Conservation (phyloP, 92 coral and sea anemone species). For the Heliopora coerulea region DNA sequence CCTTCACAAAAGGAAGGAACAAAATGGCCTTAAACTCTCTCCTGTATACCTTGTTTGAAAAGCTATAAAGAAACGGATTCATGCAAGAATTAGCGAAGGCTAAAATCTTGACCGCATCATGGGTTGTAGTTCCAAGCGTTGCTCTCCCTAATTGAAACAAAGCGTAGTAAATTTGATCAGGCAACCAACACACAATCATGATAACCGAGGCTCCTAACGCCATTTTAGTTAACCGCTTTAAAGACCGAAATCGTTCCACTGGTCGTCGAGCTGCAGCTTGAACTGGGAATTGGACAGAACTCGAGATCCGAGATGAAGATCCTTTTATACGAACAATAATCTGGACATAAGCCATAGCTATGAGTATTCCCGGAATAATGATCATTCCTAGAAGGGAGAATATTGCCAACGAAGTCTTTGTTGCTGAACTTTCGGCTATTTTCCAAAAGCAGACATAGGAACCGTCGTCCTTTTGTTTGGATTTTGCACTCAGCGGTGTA, state of each 20-base stretch:
- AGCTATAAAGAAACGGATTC: conserved; percentile 71
- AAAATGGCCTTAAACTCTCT: conserved; percentile 40
- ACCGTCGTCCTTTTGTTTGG: neutral
- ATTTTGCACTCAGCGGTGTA: neutral
- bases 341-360: conserved; percentile 62
- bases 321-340: conserved; percentile 51
- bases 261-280: too few species aligned
- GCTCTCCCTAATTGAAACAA: conserved; percentile 51
- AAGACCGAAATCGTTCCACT: neutral
- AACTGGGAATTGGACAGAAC: too few species aligned
- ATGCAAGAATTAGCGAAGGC: conserved; percentile 68
- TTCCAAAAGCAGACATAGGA: conserved; percentile 9
- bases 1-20: neutral
- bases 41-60: conserved; percentile 59
- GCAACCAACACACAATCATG: conserved; percentile 76
- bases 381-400: conserved; percentile 18
- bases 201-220: conserved; percentile 55
- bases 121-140: conserved; percentile 57
- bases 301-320: conserved; percentile 24
- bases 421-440: neutral
- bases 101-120: conserved; percentile 61
- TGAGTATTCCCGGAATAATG: conserved; percentile 57
- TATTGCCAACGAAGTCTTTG: neutral
- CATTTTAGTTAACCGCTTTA: conserved; percentile 21
- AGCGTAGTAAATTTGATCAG: conserved; percentile 70